phyloP scores from a whole-genome alignment of 2,888 invertebrate species.

The Plebejus melissa region DNA sequence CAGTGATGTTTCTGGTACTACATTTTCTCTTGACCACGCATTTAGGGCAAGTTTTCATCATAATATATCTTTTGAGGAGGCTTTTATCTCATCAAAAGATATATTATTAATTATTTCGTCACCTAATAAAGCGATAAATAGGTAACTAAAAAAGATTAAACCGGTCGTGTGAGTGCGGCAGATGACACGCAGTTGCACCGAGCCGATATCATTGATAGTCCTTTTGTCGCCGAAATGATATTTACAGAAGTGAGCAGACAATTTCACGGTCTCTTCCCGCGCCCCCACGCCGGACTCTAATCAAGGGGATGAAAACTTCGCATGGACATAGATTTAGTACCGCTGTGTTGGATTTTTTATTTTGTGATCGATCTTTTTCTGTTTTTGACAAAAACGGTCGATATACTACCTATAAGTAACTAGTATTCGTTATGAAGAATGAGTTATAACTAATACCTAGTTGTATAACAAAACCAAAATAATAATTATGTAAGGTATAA shows the following conservation, averaged over 20 bases:
- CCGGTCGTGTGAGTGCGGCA: constrained; percentile 57
- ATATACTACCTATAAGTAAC: neutral
- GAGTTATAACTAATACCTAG: too few species aligned
- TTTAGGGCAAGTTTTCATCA: too few species aligned
- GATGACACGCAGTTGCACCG: constrained; percentile 60
- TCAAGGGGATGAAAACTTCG: constrained; percentile 55
- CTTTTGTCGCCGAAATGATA: constrained; percentile 79
- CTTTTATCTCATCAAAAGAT: too few species aligned
- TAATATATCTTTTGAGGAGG: too few species aligned
- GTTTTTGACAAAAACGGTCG: neutral
- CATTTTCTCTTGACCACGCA: too few species aligned
- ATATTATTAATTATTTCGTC: neutral
- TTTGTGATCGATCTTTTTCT: neutral
- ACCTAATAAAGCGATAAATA: neutral
- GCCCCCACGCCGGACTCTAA: constrained; percentile 73
- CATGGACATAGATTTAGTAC: constrained; percentile 46
- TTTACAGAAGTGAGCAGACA: constrained; percentile 80
- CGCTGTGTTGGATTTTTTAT: constrained; percentile 11
- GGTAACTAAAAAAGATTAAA: neutral
- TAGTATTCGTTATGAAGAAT: too few species aligned
- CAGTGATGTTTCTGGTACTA: too few species aligned
- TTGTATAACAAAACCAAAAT: neutral
- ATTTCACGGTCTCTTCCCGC: constrained; percentile 77
- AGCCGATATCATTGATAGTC: constrained; percentile 75
- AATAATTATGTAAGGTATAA: neutral